Conservation (phyloP, 2,797 vertebrate species). For the Podarcis lilfordi region DNA sequence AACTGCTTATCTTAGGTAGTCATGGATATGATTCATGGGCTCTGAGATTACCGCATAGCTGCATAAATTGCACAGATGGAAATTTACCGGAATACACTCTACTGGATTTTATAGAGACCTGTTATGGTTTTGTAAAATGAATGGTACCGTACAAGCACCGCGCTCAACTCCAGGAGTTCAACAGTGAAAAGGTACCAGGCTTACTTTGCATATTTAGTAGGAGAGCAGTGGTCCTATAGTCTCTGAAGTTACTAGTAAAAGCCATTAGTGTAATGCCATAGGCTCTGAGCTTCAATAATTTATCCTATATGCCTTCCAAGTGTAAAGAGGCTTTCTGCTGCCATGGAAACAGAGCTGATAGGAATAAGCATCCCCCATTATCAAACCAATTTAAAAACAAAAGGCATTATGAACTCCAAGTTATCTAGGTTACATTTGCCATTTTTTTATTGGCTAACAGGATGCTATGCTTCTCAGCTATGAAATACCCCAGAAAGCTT, state of each 20-base stretch:
- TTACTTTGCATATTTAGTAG: not conserved
- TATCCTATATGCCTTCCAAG: not conserved
- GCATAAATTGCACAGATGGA: not conserved
- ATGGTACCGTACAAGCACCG: not conserved
- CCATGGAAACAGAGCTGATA: not conserved
- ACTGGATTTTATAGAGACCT: constrained; percentile 5
- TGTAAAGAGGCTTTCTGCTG: constrained; percentile 3
- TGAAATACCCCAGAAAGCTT: not conserved
- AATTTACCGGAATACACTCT: not conserved
- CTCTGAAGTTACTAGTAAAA: not conserved
- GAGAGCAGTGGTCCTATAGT: not conserved
- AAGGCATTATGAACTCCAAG: not conserved
- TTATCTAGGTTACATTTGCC: not conserved
- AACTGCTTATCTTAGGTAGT: not conserved
- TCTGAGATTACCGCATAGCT: not conserved
- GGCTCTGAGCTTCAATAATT: not conserved
- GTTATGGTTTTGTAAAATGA: not conserved
- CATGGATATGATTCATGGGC: not conserved
- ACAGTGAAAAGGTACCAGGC: not conserved
- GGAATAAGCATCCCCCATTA: not conserved
- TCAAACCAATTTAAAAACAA: not conserved
- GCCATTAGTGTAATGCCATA: too few relatives aligned
- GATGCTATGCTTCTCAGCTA: not conserved
- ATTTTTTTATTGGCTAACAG: not conserved
- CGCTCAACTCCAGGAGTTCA: not conserved